Conservation (phyloP, 92 coral and sea anemone species). For the Siderastrea siderea region DNA sequence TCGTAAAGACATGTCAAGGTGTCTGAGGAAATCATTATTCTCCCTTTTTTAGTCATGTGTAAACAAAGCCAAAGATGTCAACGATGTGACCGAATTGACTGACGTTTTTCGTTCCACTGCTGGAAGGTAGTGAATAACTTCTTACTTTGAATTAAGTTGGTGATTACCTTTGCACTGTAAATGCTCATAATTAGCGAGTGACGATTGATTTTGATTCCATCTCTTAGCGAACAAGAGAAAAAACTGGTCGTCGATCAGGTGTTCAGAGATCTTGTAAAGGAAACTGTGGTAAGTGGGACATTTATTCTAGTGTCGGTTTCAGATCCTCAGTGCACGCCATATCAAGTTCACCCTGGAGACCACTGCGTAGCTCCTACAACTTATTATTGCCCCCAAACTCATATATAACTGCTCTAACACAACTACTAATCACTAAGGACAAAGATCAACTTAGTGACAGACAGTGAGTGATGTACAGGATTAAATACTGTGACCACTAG, state of each 20-base stretch:
- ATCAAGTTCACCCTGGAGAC: too few relatives aligned
- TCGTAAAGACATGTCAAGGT: not conserved
- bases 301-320: not conserved
- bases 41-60: conserved; percentile 22
- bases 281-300: conserved; percentile 74
- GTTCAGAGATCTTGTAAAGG: conserved; percentile 89
- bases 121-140: conserved; percentile 33
- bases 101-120: conserved; percentile 22
- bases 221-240: conserved; percentile 86
- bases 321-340: not conserved
- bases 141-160: not conserved
- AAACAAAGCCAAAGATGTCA: conserved; percentile 35
- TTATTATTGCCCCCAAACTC: too few relatives aligned
- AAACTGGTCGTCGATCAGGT: conserved; percentile 91
- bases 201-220: not conserved
- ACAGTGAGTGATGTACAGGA: too few relatives aligned
- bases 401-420: too few relatives aligned
- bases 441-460: too few relatives aligned
- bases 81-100: conserved; percentile 26
- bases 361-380: not conserved
- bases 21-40: not conserved
- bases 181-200: too few relatives aligned
- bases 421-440: too few relatives aligned
- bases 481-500: too few relatives aligned
- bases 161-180: not conserved